Evolutionary conservation across 2,113 vertebrate genomes (phyloP), one percentile per base, ranked within the genome.

Genomic region (Maylandia zebra): DNA sequence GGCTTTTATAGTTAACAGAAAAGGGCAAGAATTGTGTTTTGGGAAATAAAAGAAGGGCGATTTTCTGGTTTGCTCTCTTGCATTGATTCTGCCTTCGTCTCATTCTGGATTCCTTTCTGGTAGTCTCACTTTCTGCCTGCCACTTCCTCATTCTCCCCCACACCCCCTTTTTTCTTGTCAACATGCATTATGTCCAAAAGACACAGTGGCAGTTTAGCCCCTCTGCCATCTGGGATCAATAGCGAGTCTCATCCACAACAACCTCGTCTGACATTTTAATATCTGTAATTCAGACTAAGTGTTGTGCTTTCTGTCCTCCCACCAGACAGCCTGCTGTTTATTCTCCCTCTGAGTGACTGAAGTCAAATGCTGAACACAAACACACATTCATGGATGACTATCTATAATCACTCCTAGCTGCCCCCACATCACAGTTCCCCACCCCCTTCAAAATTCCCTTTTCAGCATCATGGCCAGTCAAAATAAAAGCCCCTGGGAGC

Each of bases 211-310:
- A 95, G 91, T 92, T 95, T 90, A 92, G 91, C 93, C 86, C 82
- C 86, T 90, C 92, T 95, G 92, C 95, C 96, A 96, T 96, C 95
- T 97, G 96, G 96, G 95, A 96, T 96, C 96, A 96, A 96, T 96
- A 96, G 91, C 64, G 86, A 89, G 92, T 94, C 94, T 94, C 94
- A 94, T 96, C 94, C 92, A 90, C 93, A 94, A 94, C 94, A 92
- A 88, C 88, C 91, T 71, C 76, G 89, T 83, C 92, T 96, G 95
- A 96, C 95, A 91, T 95, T 92, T 96, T 96, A 96, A 96, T 96
- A 96, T 96, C 95, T 95, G 96, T 96, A 96, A 97, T 96, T 97
- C 95, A 92, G 93, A 86, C 92, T 96, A 95, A 94, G 95, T 95
- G 95, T 94, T 95, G 94, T 95, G 94, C 91, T 95, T 96, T 96